A percentile compares a stretch with the other conserved stretches of the same genome.
Evolutionary conservation across 2,888 invertebrate species (phyloP).

Genomic region (Habroteleia sp.): DNA sequence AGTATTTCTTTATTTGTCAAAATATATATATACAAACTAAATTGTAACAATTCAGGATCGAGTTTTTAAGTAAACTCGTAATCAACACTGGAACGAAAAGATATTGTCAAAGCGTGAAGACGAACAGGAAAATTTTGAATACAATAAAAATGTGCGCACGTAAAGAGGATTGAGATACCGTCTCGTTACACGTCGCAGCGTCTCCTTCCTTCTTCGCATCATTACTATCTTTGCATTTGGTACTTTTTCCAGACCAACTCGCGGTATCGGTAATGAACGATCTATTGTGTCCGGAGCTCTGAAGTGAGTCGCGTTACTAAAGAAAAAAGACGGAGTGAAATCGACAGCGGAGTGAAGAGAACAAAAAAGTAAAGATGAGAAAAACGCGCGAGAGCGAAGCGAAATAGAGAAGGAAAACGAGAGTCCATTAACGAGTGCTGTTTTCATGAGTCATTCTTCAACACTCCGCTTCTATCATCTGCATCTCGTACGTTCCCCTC

Average conservation of each 20-base stretch:
- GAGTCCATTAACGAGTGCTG: slow-evolving; percentile 62
- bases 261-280: slow-evolving; percentile 79
- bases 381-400: slow-evolving; percentile 42
- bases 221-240: slow-evolving; percentile 70
- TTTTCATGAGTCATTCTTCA: slow-evolving; percentile 59
- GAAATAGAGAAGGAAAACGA: slow-evolving; percentile 59
- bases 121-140: slow-evolving; percentile 40
- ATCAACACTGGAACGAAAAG: slow-evolving; percentile 24
- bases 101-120: slow-evolving; percentile 24
- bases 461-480: slow-evolving; percentile 49
- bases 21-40: too few relatives aligned
- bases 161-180: slow-evolving; percentile 52
- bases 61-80: slow-evolving; percentile 31
- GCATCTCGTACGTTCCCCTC: slow-evolving; percentile 23
- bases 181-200: slow-evolving; percentile 49
- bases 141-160: slow-evolving; percentile 36
- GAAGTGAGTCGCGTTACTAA: slow-evolving; percentile 57
- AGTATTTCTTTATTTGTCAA: too few relatives aligned
- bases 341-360: slow-evolving; percentile 18
- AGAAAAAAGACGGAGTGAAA: slow-evolving; percentile 36
- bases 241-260: slow-evolving; percentile 57
- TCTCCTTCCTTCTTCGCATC: slow-evolving; percentile 62
- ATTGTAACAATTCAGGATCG: too few relatives aligned
- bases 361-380: slow-evolving; percentile 29
- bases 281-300: slow-evolving; percentile 75